These are phyloP conservation scores for Eledona agricola DNA, from an alignment of 2,888 invertebrate species.

Conservation along the genomic window DNA sequence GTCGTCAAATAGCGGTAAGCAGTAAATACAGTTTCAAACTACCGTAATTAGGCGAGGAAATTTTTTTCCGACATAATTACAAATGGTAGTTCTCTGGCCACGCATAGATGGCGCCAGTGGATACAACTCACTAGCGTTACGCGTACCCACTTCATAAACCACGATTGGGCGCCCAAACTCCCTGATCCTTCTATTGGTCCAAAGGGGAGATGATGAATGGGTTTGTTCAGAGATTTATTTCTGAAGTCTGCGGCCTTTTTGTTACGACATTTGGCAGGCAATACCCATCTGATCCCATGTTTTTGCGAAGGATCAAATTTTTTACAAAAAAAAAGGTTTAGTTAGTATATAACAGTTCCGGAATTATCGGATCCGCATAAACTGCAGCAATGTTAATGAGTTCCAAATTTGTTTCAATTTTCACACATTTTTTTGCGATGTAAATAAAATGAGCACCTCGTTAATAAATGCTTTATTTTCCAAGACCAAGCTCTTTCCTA, in stretches of 20 bases:
- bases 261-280: conserved; percentile 50
- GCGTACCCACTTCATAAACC: background rate
- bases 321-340: background rate
- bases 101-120: conserved; percentile 42
- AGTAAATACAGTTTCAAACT: too few species aligned
- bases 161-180: background rate
- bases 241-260: conserved; percentile 48
- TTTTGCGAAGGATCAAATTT: conserved; percentile 30
- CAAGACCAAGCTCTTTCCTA: too few species aligned
- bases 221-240: conserved; percentile 41
- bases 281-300: conserved; percentile 48
- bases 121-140: conserved; percentile 8
- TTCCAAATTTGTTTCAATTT: too few species aligned
- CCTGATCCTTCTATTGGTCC: conserved; percentile 51
- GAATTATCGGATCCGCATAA: background rate
- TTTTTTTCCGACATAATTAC: too few species aligned
- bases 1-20: conserved; percentile 55
- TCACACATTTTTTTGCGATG: too few species aligned
- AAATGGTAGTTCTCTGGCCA: too few species aligned
- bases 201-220: conserved; percentile 52
- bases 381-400: too few species aligned
- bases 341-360: background rate
- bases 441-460: too few species aligned
- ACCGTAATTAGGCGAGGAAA: too few species aligned
- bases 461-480: too few species aligned